These are phyloP conservation scores for Balanococcus diminutus DNA, from an alignment of 2,888 invertebrate species.

Conservation along the genomic window DNA sequence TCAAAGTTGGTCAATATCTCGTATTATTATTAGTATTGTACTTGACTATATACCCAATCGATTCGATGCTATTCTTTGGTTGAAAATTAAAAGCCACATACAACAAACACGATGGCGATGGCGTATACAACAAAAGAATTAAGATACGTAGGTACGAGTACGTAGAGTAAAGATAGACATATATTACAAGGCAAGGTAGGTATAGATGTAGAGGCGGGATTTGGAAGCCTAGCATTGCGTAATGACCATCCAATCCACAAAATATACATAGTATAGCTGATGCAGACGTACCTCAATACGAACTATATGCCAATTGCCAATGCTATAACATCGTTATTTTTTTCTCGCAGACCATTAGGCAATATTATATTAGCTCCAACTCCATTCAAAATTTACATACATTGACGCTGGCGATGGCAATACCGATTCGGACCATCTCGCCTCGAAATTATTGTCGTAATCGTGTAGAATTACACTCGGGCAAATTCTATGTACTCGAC, in stretches of 20 bases:
- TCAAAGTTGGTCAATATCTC: not conserved
- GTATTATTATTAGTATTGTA: not conserved
- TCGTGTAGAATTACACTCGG: not conserved
- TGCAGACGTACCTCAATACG: not conserved
- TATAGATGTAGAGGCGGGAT: not conserved
- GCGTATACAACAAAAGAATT: not conserved
- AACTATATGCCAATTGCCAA: not conserved
- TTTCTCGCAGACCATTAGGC: not conserved
- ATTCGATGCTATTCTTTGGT: not conserved
- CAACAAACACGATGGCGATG: not conserved
- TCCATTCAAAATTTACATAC: not conserved
- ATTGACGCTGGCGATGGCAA: not conserved
- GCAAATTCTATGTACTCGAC: not conserved
- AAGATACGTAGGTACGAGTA: not conserved
- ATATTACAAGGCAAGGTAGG: too few species aligned
- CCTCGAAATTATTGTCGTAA: not conserved
- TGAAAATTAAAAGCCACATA: not conserved
- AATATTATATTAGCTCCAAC: too few species aligned
- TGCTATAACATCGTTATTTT: not conserved
- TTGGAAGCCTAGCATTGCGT: not conserved
- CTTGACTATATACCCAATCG: not conserved
- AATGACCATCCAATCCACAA: conserved; percentile 5
- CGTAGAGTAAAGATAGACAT: too few species aligned
- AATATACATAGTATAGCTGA: too few species aligned
- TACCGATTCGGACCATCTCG: not conserved